Base-by-base conservation (phyloP, 2,888 invertebrate genomes). In the Diarsia mendica region DNA sequence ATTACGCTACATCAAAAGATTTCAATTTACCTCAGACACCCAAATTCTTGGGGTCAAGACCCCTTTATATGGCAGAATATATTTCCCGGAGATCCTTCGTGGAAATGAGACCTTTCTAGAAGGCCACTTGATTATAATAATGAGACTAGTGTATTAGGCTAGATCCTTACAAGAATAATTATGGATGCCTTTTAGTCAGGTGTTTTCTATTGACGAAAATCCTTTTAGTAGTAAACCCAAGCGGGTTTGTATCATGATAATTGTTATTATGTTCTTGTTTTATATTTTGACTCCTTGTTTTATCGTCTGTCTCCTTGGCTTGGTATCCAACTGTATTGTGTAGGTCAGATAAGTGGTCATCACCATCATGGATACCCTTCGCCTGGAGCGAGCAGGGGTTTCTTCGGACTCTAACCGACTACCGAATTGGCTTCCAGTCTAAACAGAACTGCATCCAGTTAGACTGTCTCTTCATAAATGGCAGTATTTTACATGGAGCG, bases 41-140 rank as follows among this genome's bases (percentile, higher is more conserved):
- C 39, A 23, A 28, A 60, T 23, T 18, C 60, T 68, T 66, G 18
- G 44, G 82, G 71, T 82, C 73, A 76, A 68, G 51, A 72, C 61
- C 70, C 74, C 20, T 48, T 44, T 85, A 23, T 44, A 55, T 18
- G 46, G 46, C 28, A 33, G 67, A 66, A 72, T 85, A 77, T 67
- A 73, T 85, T 85, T 79, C 3, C 73, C 66, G 46, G 68, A 49
- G 72, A 71, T 65, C 72, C 70, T 60, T 66, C 49, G 53, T 69
- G 70, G 82, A 75, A 82, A 81, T 74, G 71, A 73, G 48, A 46
- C 55, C 61, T 60, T 60, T 75, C 9, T 58, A 20, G 33, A 4
- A 60, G 49, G 58, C 53, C 48, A 70, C 72, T 81, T 85, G 82
- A 69, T 83, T 82, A 74, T 66, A 64, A 77, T 83, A 82, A 83